Base-by-base conservation (phyloP, 2,888 invertebrate species). In the Resseliella maxima region DNA sequence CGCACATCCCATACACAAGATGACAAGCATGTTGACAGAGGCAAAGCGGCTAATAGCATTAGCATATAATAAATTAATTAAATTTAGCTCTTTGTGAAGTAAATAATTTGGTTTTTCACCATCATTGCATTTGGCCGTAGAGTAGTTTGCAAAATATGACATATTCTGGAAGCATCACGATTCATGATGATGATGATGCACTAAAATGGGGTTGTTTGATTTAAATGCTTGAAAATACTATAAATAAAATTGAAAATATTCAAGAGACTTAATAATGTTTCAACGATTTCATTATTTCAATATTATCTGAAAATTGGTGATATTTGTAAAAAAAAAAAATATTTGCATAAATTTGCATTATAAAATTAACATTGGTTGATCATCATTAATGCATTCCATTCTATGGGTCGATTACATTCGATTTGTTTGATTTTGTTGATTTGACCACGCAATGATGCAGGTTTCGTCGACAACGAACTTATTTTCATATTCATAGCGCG, bases 381-480 rank as follows among this genome's bases (percentile, higher is more conserved):
- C 92, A 90, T n/a, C n/a, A 83, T 83, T 83, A 38, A 5, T 31
- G 8, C 64, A 6, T 72, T 72, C 27, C 24, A 21, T 3, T 72
- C 64, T 3, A 72, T 72, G 2, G 31, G 3, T 72, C 27, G n/a
- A n/a, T n/a, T n/a, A n/a, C 59, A 10, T 10, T 72, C 64, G 31
- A 31, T 24, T 72, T 1, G 12, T 24, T n/a, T 3, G 24, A 50
- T 50, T 50, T n/a, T 86, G 87, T 21, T 38, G 86, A 83, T 86
- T 85, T 72, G 50, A 89, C 93, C 94, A 92, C 93, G 95, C 94
- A 94, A 94, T n/a, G 94, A 95, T 96, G 96, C 96, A 96, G 96
- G 96, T 96, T 96, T 96, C 96, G 96, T 96, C 96, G 96, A 96
- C 96, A 96, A 96, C 96, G 96, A 96, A 96, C 96, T 96, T 93